These are phyloP conservation scores for Strigamia crassipes DNA, from an alignment of 2,888 invertebrate genomes.

Conservation along the genomic window DNA sequence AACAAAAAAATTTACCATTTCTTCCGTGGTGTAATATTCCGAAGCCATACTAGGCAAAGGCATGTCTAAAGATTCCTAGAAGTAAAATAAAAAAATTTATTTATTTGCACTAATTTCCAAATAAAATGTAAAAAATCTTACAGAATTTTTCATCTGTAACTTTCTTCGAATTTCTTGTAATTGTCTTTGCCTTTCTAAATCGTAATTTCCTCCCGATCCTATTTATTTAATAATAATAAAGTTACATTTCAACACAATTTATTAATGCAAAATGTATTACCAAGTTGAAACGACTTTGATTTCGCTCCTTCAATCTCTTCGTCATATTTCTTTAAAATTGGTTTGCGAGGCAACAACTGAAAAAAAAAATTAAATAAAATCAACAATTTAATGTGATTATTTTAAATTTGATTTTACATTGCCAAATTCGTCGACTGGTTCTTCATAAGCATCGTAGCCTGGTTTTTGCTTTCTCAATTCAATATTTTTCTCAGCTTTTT, in stretches of 20 bases:
- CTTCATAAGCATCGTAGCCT: slow-evolving; percentile 75
- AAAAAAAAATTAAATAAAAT: background rate
- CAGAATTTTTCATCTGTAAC: slow-evolving; percentile 39
- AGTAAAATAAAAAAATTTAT: slow-evolving; percentile 48
- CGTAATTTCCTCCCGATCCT: slow-evolving; percentile 46
- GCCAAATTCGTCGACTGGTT: slow-evolving; percentile 66
- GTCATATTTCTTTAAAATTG: slow-evolving; percentile 88
- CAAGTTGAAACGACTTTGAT: slow-evolving; percentile 74
- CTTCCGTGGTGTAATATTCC: slow-evolving; percentile 85
- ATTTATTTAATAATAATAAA: background rate
- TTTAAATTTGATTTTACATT: slow-evolving; percentile 53
- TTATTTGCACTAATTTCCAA: background rate
- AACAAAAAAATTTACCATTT: slow-evolving; percentile 64
- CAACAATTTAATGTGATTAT: background rate
- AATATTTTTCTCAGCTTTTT: slow-evolving; percentile 81
- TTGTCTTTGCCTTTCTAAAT: slow-evolving; percentile 52
- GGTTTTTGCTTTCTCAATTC: slow-evolving; percentile 81
- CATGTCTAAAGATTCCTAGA: slow-evolving; percentile 71
- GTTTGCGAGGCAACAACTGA: slow-evolving; percentile 58
- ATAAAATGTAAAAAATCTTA: background rate
- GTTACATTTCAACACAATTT: background rate
- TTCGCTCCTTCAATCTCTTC: slow-evolving; percentile 83
- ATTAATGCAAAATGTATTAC: slow-evolving; percentile 60
- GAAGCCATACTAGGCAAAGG: slow-evolving; percentile 74
- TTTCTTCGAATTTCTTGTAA: slow-evolving; percentile 50